These are phyloP conservation scores for Bombyx mori DNA, from an alignment of 1,140 invertebrate genomes.

Conservation along the genomic window DNA sequence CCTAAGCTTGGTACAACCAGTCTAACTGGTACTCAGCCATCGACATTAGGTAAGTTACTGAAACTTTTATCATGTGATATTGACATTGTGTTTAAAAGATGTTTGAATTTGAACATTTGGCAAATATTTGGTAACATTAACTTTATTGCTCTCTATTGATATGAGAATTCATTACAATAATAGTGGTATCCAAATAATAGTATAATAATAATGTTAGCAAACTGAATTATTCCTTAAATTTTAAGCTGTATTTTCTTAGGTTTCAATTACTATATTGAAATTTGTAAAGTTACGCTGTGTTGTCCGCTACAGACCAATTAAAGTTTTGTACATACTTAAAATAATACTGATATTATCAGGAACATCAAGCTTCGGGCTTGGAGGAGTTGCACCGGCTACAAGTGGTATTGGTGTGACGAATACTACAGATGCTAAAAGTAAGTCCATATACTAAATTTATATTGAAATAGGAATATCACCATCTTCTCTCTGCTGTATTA, in stretches of 20 bases:
- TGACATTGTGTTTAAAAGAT: too few relatives aligned
- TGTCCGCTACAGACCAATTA: not conserved
- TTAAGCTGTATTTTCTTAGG: constrained; percentile 1
- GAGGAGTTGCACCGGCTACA: constrained; percentile 29
- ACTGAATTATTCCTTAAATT: not conserved
- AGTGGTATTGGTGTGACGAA: constrained; percentile 23
- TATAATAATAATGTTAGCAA: not conserved
- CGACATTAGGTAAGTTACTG: constrained; percentile 28
- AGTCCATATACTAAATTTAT: constrained; percentile 10
- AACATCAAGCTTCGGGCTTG: constrained; percentile 43
- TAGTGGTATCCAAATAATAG: not conserved
- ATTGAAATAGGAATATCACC: too few relatives aligned
- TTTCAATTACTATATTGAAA: not conserved
- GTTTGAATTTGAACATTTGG: too few relatives aligned
- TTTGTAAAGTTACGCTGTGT: not conserved
- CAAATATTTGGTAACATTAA: too few relatives aligned
- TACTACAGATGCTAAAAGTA: constrained; percentile 44
- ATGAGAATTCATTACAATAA: not conserved
- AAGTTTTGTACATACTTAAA: not conserved
- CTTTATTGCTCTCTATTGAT: too few relatives aligned
- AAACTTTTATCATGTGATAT: too few relatives aligned
- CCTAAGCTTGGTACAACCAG: constrained; percentile 31
- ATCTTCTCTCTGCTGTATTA: too few relatives aligned
- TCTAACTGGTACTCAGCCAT: constrained; percentile 33
- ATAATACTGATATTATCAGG: constrained; percentile 16